These are phyloP conservation scores for Acronicta aceris DNA, from an alignment of 2,888 invertebrate genomes.

Conservation along the genomic window DNA sequence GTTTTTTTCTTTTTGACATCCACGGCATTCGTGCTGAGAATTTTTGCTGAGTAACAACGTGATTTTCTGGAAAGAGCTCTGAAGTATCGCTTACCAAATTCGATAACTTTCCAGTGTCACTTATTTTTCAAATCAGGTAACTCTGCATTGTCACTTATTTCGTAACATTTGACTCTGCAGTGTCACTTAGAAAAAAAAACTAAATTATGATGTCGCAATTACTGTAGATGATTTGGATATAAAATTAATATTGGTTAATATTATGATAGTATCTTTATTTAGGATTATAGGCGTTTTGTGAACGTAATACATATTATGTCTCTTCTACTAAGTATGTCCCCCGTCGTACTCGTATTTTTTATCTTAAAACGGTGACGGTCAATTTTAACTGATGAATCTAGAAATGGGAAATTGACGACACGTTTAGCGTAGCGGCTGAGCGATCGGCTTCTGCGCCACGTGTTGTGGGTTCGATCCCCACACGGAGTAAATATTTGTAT, in stretches of 20 bases:
- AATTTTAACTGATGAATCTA: slow-evolving; percentile 24
- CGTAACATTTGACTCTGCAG: background rate
- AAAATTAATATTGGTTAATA: slow-evolving; percentile 3
- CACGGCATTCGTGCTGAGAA: slow-evolving; percentile 5
- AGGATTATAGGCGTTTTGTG: slow-evolving; percentile 1
- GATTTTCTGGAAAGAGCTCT: background rate
- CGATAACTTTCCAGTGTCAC: background rate
- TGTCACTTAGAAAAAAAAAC: background rate
- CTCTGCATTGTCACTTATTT: background rate
- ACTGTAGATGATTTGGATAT: slow-evolving; percentile 1
- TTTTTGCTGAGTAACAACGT: slow-evolving; percentile 8
- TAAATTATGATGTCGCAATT: slow-evolving; percentile 15
- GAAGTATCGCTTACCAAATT: slow-evolving; percentile 14
- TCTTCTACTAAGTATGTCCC: slow-evolving; percentile 9
- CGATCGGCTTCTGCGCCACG: too few relatives aligned
- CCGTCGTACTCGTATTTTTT: background rate
- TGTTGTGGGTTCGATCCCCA: too few relatives aligned
- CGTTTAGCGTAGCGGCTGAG: too few relatives aligned
- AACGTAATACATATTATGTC: slow-evolving; percentile 3
- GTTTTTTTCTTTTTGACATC: slow-evolving; percentile 46
- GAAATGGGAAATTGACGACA: too few relatives aligned
- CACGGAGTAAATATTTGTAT: too few relatives aligned
- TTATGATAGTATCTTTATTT: slow-evolving; percentile 6
- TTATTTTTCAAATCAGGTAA: slow-evolving; percentile 5
- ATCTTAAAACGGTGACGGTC: slow-evolving; percentile 36